Conservation (phyloP, 2,888 invertebrate species). For the Steinernema carpocapsae region DNA sequence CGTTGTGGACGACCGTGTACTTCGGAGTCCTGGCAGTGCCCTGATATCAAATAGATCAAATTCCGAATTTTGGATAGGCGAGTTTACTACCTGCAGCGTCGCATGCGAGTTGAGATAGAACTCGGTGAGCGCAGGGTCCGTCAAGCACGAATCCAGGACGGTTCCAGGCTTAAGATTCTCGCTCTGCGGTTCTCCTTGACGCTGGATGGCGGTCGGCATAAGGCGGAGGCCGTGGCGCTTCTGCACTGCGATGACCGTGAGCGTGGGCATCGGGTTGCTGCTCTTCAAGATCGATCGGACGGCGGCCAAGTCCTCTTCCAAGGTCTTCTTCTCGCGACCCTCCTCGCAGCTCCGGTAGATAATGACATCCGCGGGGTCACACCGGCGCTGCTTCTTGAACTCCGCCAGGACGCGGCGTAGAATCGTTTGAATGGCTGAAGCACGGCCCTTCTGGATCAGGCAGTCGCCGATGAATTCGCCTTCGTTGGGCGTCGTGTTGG, state of each 20-base stretch:
- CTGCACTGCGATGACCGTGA: slow-evolving; percentile 56
- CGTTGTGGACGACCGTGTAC: slow-evolving; percentile 62
- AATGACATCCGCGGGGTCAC: slow-evolving; percentile 46
- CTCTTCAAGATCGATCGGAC: not conserved
- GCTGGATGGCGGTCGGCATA: no score
- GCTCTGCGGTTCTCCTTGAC: no score
- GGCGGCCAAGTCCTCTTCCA: not conserved
- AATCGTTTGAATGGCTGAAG: not conserved
- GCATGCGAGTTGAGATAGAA: slow-evolving; percentile 62
- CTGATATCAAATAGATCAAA: no score
- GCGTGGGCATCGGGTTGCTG: slow-evolving; percentile 34
- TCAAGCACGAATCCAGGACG: slow-evolving; percentile 53
- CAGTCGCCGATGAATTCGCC: slow-evolving; percentile 53
- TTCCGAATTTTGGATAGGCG: no score
- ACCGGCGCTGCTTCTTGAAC: not conserved
- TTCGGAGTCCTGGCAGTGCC: slow-evolving; percentile 62
- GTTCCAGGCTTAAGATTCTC: slow-evolving; percentile 61
- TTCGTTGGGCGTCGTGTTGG: slow-evolving; percentile 43
- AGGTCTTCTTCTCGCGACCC: slow-evolving; percentile 40
- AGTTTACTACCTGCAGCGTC: slow-evolving; percentile 59
- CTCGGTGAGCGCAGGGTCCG: slow-evolving; percentile 56
- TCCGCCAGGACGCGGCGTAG: not conserved
- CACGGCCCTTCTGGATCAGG: no score
- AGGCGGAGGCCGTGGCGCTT: slow-evolving; percentile 55
- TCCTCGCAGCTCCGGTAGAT: slow-evolving; percentile 58